phyloP scores from a whole-genome alignment of 2,113 vertebrate genomes.

The Rostratula benghalensis region DNA sequence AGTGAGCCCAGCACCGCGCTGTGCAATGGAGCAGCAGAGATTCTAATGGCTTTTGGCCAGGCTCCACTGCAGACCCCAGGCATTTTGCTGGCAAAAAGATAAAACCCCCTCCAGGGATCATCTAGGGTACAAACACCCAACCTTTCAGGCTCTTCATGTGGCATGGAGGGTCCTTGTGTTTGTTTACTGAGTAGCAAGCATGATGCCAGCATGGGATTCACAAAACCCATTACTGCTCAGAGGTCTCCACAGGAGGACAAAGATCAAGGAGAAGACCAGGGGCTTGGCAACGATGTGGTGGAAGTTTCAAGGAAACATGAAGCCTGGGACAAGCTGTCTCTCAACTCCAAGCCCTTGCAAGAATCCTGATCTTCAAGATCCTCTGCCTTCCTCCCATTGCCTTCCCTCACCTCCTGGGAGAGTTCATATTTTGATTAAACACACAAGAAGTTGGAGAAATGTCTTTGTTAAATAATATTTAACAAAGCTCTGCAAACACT shows the following conservation, averaged over 20 bases:
- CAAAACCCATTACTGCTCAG: not conserved
- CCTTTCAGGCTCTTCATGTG: not conserved
- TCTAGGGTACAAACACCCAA: not conserved
- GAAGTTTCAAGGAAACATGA: not conserved
- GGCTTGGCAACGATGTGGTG: accelerated
- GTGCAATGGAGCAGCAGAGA: not conserved
- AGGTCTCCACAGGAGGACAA: not conserved
- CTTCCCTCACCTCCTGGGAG: not conserved
- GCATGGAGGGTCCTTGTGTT: not conserved
- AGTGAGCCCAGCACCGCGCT: accelerated
- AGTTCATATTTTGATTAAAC: conserved; percentile 10
- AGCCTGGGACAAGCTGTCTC: not conserved
- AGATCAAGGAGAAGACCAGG: not conserved
- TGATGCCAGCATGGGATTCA: not conserved
- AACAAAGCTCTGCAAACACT: conserved; percentile 4
- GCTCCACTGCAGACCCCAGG: not conserved
- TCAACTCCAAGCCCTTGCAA: not conserved
- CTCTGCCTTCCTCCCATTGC: not conserved
- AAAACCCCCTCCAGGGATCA: not conserved
- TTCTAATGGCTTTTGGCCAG: not conserved
- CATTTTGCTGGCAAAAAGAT: not conserved
- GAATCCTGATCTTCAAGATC: not conserved
- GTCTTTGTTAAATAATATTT: not conserved
- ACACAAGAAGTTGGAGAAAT: not conserved
- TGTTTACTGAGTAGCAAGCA: not conserved